Conservation (phyloP, 2,113 vertebrate species). For the Eulemur rufifrons region DNA sequence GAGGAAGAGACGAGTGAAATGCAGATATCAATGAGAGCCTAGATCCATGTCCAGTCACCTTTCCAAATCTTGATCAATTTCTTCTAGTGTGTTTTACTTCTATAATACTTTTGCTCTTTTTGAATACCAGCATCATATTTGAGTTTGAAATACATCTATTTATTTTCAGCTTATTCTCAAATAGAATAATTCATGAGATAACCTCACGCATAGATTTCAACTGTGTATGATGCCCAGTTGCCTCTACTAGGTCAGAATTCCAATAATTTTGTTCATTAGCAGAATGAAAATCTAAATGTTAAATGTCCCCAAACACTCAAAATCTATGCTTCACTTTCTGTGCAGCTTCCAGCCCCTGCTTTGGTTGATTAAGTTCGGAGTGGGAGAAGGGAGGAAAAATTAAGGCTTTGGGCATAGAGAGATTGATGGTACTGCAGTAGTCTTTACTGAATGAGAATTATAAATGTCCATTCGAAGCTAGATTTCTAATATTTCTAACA, state of each 20-base stretch:
- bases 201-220: neutral
- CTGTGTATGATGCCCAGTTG: neutral
- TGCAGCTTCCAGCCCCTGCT: neutral
- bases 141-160: neutral
- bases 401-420: neutral
- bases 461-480: neutral
- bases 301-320: neutral
- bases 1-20: neutral
- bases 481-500: neutral
- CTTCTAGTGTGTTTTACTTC: neutral
- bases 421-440: neutral
- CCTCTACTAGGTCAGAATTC: constrained; percentile 26
- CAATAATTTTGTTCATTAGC: constrained; percentile 13
- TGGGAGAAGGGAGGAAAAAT: neutral
- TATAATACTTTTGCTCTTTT: neutral
- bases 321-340: neutral
- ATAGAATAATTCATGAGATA: constrained; percentile 53
- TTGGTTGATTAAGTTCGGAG: neutral
- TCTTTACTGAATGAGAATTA: neutral
- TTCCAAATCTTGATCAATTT: neutral
- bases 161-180: constrained; percentile 18
- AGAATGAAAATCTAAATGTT: constrained; percentile 32
- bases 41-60: neutral
- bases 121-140: neutral
- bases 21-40: neutral